These are phyloP conservation scores for Coleophora deauratella DNA, from an alignment of 2,888 invertebrate genomes.

Conservation along the genomic window DNA sequence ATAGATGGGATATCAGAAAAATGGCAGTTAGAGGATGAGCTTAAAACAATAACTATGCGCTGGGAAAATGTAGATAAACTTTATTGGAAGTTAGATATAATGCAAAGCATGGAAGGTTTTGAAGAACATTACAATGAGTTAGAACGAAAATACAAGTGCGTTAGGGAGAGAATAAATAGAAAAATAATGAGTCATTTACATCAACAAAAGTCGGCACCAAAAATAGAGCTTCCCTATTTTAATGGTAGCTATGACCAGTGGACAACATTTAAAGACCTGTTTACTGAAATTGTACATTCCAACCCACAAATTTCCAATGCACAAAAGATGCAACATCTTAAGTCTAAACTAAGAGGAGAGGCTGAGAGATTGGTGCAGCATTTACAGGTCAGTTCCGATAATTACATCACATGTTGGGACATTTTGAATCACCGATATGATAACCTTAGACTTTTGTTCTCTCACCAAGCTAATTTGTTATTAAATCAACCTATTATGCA, in stretches of 20 bases:
- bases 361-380: conserved; percentile 21
- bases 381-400: conserved; percentile 17
- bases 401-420: conserved; percentile 15
- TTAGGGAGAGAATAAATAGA: no score
- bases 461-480: conserved; percentile 1
- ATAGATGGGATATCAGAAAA: no score
- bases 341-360: conserved; percentile 16
- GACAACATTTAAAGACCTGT: conserved; percentile 13
- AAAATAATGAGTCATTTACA: neutral
- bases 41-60: no score
- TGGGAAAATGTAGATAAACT: no score
- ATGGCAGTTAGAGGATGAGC: no score
- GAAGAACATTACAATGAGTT: no score
- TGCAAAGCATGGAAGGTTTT: no score
- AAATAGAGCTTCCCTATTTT: conserved; percentile 4
- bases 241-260: conserved; percentile 8
- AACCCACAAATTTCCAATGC: conserved; percentile 13
- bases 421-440: conserved; percentile 15
- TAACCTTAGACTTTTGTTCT: conserved; percentile 6
- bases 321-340: conserved; percentile 21
- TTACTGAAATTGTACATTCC: conserved; percentile 15
- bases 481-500: conserved; percentile 3
- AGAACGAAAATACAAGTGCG: no score
- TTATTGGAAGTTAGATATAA: no score
- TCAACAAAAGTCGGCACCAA: conserved; percentile 8